Evolutionary conservation across 2,113 vertebrate species (phyloP).

Genomic region (Salvelinus alpinus): DNA sequence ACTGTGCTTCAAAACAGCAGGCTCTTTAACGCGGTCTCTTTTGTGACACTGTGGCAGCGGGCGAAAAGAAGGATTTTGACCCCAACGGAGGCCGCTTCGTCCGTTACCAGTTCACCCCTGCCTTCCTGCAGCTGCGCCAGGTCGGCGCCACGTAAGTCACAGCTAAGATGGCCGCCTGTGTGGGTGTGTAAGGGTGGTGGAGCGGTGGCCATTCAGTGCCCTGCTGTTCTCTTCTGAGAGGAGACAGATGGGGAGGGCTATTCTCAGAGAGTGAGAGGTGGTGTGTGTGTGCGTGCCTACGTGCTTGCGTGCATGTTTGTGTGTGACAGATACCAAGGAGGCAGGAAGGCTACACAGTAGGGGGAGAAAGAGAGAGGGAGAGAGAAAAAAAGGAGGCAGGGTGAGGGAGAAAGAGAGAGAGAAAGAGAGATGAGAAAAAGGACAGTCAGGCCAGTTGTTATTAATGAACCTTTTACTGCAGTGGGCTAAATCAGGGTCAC

Average conservation of each 20-base stretch:
- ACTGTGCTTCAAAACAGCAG: slow-evolving; percentile 13
- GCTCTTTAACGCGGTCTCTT: too few relatives aligned
- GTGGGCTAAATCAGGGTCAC: too few relatives aligned
- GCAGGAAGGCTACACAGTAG: not conserved
- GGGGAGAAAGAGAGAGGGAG: not conserved
- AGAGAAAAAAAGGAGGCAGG: not conserved
- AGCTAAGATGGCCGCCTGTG: not conserved
- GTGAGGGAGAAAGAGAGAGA: too few relatives aligned
- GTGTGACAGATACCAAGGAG: not conserved
- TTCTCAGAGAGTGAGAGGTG: not conserved
- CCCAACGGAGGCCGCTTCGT: slow-evolving; percentile 94
- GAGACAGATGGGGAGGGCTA: slow-evolving; percentile 35
- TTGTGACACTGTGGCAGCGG: slow-evolving; percentile 59
- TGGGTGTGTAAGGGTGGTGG: not conserved
- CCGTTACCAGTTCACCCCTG: slow-evolving; percentile 96
- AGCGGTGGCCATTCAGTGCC: not conserved
- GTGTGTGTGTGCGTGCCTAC: not conserved
- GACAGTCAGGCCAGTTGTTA: too few relatives aligned
- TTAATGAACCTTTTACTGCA: too few relatives aligned
- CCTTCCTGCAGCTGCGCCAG: slow-evolving; percentile 91
- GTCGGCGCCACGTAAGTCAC: slow-evolving; percentile 96
- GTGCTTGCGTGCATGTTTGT: not conserved
- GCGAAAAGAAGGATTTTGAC: slow-evolving; percentile 85
- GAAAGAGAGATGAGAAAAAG: not conserved
- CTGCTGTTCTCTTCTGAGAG: slow-evolving; percentile 20